Base-by-base conservation (phyloP, 1,140 invertebrate genomes). In the Eurosta solidaginis region DNA sequence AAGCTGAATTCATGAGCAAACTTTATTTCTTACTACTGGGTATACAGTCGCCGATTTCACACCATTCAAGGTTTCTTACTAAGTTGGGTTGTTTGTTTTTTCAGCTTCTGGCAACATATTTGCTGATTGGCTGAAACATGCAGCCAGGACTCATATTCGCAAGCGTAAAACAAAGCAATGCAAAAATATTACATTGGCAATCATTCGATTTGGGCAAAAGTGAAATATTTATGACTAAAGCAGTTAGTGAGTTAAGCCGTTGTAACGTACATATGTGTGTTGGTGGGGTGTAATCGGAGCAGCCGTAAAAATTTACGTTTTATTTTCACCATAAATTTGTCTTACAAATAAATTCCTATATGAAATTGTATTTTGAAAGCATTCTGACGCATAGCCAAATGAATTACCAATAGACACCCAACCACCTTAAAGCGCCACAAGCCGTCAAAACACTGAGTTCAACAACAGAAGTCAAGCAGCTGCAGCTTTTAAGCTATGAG, bases 191-290 rank as follows among this genome's bases (percentile, higher is more conserved):
- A 10, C 12, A 3, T 20, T 22, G n/a, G 59, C 59, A 68, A 68
- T 68, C 59, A 68, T 33, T 68, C 59, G 59, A 40, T 68, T 68
- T 68, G 59, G 59, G 36, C 33, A 68, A 40, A 68, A 68, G 59
- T 68, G 59, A 68, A 40, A 68, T 68, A 68, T 68, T 68, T 68
- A 68, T 68, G 59, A 68, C 59, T 40, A 29, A 68, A 68, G 59
- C 59, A 9, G 59, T 68, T 68, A 68, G 59, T 40, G 36, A 40
- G 59, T n/a, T n/a, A 1, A 9, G 17, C 17, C 22, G 33, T 68
- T 68, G n/a, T n/a, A n/a, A n/a, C n/a, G n/a, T n/a, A n/a, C n/a
- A n/a, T n/a, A n/a, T n/a, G n/a, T n/a, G n/a, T n/a, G n/a, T n/a
- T n/a, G n/a, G n/a, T n/a, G n/a, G n/a, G 7, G 59, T 68, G 59